phyloP scores from a whole-genome alignment of 2,888 invertebrate species.

The Pheosia tremula region DNA sequence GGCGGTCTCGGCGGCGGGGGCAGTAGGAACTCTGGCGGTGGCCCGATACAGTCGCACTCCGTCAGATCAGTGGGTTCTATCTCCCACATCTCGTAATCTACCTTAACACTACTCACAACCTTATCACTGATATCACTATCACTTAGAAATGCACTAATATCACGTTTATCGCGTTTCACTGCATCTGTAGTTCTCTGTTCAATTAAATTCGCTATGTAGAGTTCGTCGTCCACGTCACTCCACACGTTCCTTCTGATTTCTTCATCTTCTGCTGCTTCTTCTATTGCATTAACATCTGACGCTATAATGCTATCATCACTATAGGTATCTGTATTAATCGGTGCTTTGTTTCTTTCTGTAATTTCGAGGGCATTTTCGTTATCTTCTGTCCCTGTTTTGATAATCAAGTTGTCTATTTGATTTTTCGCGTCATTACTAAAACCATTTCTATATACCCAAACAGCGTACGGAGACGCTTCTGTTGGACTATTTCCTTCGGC shows the following conservation, averaged over 20 bases:
- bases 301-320: constrained; percentile 61
- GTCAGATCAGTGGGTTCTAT: constrained; percentile 88
- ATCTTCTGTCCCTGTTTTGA: constrained; percentile 31
- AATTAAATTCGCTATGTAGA: constrained; percentile 78
- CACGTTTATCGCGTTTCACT: constrained; percentile 76
- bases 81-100: constrained; percentile 88
- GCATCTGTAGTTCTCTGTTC: constrained; percentile 76
- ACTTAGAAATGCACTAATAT: constrained; percentile 66
- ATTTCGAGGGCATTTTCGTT: constrained; percentile 45
- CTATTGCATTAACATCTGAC: constrained; percentile 40
- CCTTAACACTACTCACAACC: constrained; percentile 84
- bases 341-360: constrained; percentile 32
- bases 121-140: constrained; percentile 78
- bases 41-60: constrained; percentile 91
- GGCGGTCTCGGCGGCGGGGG: constrained; percentile 91
- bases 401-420: constrained; percentile 37
- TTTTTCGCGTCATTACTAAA: constrained; percentile 46
- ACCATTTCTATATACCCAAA: constrained; percentile 68
- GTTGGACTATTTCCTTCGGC: constrained; percentile 78
- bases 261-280: constrained; percentile 56
- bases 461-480: constrained; percentile 76
- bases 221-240: constrained; percentile 80
- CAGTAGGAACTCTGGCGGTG: constrained; percentile 89
- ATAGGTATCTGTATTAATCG: constrained; percentile 22
- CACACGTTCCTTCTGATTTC: constrained; percentile 76